Evolutionary conservation across 1,140 invertebrate species (phyloP).

Genomic region (Macrobrachium nipponense): DNA sequence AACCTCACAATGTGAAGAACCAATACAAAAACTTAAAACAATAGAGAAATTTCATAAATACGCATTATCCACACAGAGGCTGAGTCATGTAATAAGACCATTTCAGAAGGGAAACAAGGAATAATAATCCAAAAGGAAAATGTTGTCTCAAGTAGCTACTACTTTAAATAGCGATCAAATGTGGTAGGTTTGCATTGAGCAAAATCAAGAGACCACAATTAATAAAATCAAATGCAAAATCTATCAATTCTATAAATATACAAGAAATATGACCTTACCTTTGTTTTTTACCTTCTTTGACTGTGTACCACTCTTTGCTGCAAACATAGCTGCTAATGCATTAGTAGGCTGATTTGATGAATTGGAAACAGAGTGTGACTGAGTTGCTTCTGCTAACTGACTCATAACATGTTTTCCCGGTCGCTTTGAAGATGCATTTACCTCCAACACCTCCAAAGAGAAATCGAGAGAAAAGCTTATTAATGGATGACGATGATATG

Average conservation of each 20-base stretch:
- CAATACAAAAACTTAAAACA: too few relatives aligned
- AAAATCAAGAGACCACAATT: too few relatives aligned
- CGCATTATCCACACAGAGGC: too few relatives aligned
- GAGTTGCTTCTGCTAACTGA: constrained; percentile 90
- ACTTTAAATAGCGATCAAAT: too few relatives aligned
- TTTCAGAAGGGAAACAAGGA: too few relatives aligned
- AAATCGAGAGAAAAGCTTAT: neutral
- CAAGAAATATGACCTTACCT: neutral
- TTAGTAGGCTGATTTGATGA: constrained; percentile 27
- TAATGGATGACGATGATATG: neutral
- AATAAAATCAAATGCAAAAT: neutral
- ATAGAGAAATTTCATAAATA: too few relatives aligned
- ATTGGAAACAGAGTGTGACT: constrained; percentile 78
- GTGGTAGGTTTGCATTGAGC: too few relatives aligned
- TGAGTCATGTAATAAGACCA: too few relatives aligned
- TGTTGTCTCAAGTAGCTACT: too few relatives aligned
- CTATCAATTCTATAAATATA: neutral
- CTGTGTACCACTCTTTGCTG: neutral
- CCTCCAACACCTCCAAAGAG: constrained; percentile 83
- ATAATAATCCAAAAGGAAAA: too few relatives aligned
- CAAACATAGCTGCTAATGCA: constrained; percentile 32
- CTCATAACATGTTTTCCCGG: constrained; percentile 83
- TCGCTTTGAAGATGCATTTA: constrained; percentile 88
- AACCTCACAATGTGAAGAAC: too few relatives aligned
- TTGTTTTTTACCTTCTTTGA: constrained; percentile 8